Evolutionary conservation across 2,797 vertebrate species (phyloP), one percentile per base, ranked within the genome.

Genomic region (Sebastiscus albofasciatus): DNA sequence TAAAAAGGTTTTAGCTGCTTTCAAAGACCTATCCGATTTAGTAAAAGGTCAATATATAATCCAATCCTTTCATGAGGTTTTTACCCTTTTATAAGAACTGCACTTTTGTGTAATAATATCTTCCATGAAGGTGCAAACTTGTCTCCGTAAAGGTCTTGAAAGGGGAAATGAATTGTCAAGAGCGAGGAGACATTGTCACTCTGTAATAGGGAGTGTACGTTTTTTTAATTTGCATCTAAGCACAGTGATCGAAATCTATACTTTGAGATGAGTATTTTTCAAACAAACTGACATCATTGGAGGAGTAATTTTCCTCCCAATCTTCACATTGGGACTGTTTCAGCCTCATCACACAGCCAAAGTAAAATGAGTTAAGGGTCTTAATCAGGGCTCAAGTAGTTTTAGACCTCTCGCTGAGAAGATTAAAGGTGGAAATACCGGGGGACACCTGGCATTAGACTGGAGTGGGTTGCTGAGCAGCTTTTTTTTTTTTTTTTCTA

Each of bases 371-470:
- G 83, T 91, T 79, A 67, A 84, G 83, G 83, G 71, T 88, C 70
- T 92, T 93, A 89, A 92, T 92, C 81, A 81, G 84, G 77, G 86
- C 89, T 91, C 84, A 89, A 87, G 89, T 74, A 67, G 79, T 85
- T 90, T 79, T 67, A 84, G 83, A 82, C 79, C 68, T 80, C 90
- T 86, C 70, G 73, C 61, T 77, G 88, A 79, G 85, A 71, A 90
- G 91, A 93, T 93, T 92, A 93, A 86, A 92, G 82, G 79, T 83
- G 66, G 72, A 89, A 89, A 82, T 79, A 89, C 77, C 79, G 60
- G 56, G 80, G 83, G 90, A 92, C 75, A 90, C 79, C 78, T 89
- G 87, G 83, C 70, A 85, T 91, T 84, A 74, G 66, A 66, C 58
- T 64, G 34, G 46, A 87, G 56, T 39, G n/a, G 69, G 58, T 72